These are phyloP conservation scores for Megamerina dolium DNA, from an alignment of 2,888 invertebrate species.

Conservation along the genomic window DNA sequence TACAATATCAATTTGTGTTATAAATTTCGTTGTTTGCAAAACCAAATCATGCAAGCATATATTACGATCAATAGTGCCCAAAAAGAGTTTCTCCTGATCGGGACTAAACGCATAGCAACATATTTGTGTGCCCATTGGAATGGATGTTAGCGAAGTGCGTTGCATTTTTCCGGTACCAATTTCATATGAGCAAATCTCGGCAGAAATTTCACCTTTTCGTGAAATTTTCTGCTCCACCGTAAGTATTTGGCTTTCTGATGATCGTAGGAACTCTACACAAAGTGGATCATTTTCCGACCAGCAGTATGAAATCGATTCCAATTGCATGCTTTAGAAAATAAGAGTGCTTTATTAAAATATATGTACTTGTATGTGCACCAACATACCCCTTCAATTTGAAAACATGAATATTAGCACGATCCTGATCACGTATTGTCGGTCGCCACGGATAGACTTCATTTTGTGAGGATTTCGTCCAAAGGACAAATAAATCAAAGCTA, in stretches of 20 bases:
- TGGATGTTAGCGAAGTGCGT: slow-evolving; percentile 60
- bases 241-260: slow-evolving; percentile 64
- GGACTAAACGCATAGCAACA: slow-evolving; percentile 62
- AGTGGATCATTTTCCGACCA: slow-evolving; percentile 85
- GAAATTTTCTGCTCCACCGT: slow-evolving; percentile 78
- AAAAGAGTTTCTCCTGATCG: slow-evolving; percentile 66
- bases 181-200: slow-evolving; percentile 63
- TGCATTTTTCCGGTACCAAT: slow-evolving; percentile 55
- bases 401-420: slow-evolving; percentile 82
- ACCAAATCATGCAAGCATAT: slow-evolving; percentile 72
- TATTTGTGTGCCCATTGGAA: slow-evolving; percentile 65
- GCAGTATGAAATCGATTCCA: slow-evolving; percentile 72
- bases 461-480: slow-evolving; percentile 79
- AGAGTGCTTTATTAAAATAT: neutral
- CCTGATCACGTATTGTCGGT: slow-evolving; percentile 74
- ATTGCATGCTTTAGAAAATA: slow-evolving; percentile 54
- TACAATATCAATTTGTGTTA: slow-evolving; percentile 71
- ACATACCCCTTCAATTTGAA: slow-evolving; percentile 66
- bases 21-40: slow-evolving; percentile 67
- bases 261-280: slow-evolving; percentile 69
- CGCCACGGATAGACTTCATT: slow-evolving; percentile 93
- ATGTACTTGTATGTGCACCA: neutral
- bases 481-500: slow-evolving; percentile 55
- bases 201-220: slow-evolving; percentile 63
- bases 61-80: slow-evolving; percentile 81